phyloP scores from a whole-genome alignment of 2,797 vertebrate genomes.

The Poecilia wingei region DNA sequence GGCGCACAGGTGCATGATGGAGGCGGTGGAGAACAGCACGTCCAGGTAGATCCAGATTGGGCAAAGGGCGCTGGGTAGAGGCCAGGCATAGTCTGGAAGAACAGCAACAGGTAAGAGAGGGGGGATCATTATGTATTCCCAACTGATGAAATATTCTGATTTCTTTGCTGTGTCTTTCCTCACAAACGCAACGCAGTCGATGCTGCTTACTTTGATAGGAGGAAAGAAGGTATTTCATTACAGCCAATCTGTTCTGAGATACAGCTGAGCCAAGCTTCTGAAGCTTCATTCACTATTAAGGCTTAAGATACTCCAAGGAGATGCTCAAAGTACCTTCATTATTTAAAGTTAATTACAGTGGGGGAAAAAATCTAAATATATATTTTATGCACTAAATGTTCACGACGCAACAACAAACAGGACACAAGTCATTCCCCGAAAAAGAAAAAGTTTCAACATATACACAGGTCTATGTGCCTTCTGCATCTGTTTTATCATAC shows the following conservation, averaged over 20 bases:
- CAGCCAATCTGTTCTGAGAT: background rate
- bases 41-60: constrained; percentile 99
- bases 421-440: background rate
- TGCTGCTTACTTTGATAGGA: constrained; percentile 6
- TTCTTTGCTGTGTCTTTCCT: background rate
- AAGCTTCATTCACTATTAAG: constrained; percentile 15
- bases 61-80: constrained; percentile 91
- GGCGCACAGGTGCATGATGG: constrained; percentile 99
- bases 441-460: background rate
- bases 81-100: constrained; percentile 92
- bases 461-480: background rate
- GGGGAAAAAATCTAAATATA: background rate
- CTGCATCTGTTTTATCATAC: background rate
- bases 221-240: constrained; percentile 5
- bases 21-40: constrained; percentile 97
- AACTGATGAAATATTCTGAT: background rate
- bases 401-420: constrained; percentile 1
- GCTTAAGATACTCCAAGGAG: constrained; percentile 24
- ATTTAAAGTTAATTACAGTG: constrained; percentile 28
- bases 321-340: constrained; percentile 30
- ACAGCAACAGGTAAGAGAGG: background rate
- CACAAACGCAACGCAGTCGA: background rate
- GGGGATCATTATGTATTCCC: background rate
- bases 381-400: background rate
- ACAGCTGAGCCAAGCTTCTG: constrained; percentile 9